phyloP scores from a whole-genome alignment of 2,113 vertebrate species.

The Chinchilla lanigera region DNA sequence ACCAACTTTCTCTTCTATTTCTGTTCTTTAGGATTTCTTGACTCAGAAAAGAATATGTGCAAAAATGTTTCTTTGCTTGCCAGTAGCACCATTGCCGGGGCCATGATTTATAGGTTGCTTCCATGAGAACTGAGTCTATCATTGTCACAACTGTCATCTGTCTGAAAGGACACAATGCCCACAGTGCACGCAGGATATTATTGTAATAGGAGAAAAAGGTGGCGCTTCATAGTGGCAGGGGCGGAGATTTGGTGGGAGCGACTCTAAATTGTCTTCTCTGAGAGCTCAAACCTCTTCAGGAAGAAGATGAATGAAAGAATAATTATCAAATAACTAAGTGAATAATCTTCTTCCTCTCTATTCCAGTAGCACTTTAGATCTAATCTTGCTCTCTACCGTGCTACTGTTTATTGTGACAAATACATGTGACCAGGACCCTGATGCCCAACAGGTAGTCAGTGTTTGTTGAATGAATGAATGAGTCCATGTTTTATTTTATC shows the following conservation, averaged over 20 bases:
- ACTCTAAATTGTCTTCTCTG: not conserved
- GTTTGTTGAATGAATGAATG: slow-evolving; percentile 29
- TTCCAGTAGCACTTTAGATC: not conserved
- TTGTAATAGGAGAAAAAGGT: not conserved
- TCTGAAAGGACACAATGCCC: not conserved
- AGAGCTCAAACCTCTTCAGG: not conserved
- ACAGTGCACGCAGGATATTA: not conserved
- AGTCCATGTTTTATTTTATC: slow-evolving; percentile 24
- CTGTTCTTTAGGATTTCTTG: not conserved
- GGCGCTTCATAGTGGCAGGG: not conserved
- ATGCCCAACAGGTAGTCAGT: not conserved
- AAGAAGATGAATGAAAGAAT: not conserved
- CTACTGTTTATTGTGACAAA: not conserved
- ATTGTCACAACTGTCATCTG: not conserved
- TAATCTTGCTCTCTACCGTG: not conserved
- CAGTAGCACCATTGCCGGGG: not conserved
- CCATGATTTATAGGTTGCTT: slow-evolving; percentile 3
- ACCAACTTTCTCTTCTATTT: not conserved
- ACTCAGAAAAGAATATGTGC: not conserved
- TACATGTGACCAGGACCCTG: not conserved
- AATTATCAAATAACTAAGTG: not conserved
- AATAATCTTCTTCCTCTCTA: not conserved
- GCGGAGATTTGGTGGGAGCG: not conserved
- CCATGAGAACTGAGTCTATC: not conserved
- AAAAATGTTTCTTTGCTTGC: not conserved